phyloP scores from a whole-genome alignment of 1,140 invertebrate species.

The Microvelia longipes region DNA sequence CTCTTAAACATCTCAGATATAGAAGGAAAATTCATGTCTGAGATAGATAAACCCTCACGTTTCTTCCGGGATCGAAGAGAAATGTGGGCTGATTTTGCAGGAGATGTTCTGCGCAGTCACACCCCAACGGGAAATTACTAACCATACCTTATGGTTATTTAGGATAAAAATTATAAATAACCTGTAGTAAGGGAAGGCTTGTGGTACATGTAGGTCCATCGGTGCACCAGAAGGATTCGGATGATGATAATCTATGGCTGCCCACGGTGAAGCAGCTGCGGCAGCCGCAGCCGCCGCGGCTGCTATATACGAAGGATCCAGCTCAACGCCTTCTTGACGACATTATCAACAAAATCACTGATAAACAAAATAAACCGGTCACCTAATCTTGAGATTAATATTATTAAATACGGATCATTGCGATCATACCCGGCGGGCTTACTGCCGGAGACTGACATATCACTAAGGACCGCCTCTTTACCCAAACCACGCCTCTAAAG shows the following conservation, averaged over 20 bases:
- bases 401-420: neutral
- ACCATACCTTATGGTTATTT: no score
- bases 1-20: no score
- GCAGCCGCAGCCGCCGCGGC: conserved; percentile 17
- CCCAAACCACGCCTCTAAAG: neutral
- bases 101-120: no score
- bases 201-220: conserved; percentile 72
- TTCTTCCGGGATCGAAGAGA: no score
- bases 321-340: neutral
- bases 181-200: conserved; percentile 76
- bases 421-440: neutral
- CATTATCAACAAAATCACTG: no score
- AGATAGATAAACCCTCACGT: no score
- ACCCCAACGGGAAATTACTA: no score
- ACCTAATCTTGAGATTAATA: no score
- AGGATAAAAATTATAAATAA: no score
- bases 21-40: no score
- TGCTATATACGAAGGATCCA: conserved; percentile 21
- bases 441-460: neutral
- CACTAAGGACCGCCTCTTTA: neutral
- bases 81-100: no score
- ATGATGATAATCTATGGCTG: conserved; percentile 10
- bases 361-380: no score
- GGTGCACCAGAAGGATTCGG: conserved; percentile 46
- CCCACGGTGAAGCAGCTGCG: conserved; percentile 1